phyloP scores from a whole-genome alignment of 2,797 vertebrate genomes.

The Gymnoscopelus microlampas region DNA sequence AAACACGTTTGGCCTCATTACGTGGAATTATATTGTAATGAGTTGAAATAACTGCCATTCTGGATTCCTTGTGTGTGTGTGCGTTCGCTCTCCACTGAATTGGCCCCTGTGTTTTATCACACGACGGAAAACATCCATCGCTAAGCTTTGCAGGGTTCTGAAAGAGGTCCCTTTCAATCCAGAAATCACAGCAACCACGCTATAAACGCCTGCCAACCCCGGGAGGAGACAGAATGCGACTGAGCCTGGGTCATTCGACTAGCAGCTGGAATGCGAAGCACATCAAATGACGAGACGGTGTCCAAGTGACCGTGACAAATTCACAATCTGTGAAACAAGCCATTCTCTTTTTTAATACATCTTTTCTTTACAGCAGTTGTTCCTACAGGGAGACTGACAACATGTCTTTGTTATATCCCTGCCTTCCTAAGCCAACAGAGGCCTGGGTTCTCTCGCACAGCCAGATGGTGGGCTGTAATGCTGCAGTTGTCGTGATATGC shows the following conservation, averaged over 20 bases:
- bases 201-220: slow-evolving; percentile 38
- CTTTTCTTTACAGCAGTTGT: slow-evolving; percentile 41
- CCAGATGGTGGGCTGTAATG: slow-evolving; percentile 69
- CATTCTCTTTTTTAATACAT: too few relatives aligned
- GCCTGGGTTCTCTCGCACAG: slow-evolving; percentile 51
- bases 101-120: background rate
- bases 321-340: slow-evolving; percentile 70
- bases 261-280: slow-evolving; percentile 60
- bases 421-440: slow-evolving; percentile 58
- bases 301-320: slow-evolving; percentile 72
- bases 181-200: slow-evolving; percentile 42
- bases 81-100: slow-evolving; percentile 19
- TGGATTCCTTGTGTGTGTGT: too few relatives aligned
- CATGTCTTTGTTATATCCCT: slow-evolving; percentile 49
- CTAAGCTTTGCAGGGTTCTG: slow-evolving; percentile 26
- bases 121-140: slow-evolving; percentile 15
- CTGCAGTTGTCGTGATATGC: slow-evolving; percentile 65
- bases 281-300: slow-evolving; percentile 43
- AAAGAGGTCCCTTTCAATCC: slow-evolving; percentile 39
- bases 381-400: slow-evolving; percentile 54
- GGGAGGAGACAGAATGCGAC: slow-evolving; percentile 40
- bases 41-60: background rate
- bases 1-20: background rate
- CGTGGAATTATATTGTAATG: slow-evolving; percentile 2
- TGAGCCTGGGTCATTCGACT: slow-evolving; percentile 48